These are phyloP conservation scores for Tortrix viridana DNA, from an alignment of 2,888 invertebrate genomes.

Conservation along the genomic window DNA sequence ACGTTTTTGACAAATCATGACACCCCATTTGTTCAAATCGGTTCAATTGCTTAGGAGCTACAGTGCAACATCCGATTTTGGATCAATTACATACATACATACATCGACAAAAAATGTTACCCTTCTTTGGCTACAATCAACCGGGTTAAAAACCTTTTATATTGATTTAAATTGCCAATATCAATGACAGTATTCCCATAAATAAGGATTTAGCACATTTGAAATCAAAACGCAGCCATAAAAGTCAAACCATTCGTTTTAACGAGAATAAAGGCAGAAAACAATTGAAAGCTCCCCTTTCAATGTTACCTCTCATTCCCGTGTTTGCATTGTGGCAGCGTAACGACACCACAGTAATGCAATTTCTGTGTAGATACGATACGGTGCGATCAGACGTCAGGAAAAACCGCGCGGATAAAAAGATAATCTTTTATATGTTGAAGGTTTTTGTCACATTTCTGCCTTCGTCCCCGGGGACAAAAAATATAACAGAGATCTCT, in stretches of 20 bases:
- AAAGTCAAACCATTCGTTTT: neutral
- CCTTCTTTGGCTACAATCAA: too few species aligned
- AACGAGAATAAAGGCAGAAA: neutral
- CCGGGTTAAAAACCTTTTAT: too few species aligned
- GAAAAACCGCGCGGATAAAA: conserved; percentile 11
- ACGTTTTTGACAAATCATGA: too few species aligned
- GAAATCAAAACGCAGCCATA: too few species aligned
- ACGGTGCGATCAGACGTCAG: conserved; percentile 15
- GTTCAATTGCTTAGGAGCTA: too few species aligned
- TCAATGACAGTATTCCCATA: too few species aligned
- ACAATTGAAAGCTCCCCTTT: neutral
- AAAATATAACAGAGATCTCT: conserved; percentile 11
- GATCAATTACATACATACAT: too few species aligned
- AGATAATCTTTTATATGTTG: conserved; percentile 19
- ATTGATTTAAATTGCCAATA: too few species aligned
- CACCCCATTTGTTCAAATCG: too few species aligned
- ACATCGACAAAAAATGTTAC: too few species aligned
- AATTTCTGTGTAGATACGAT: conserved; percentile 25
- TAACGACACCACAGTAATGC: conserved; percentile 22
- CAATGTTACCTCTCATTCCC: conserved; percentile 16
- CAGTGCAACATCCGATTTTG: too few species aligned
- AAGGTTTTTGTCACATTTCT: conserved; percentile 19
- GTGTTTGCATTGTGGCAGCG: conserved; percentile 21
- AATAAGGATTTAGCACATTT: too few species aligned
- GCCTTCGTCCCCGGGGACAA: conserved; percentile 6